Base-by-base conservation (phyloP, 2,113 vertebrate species). In the Camelus dromedarius region DNA sequence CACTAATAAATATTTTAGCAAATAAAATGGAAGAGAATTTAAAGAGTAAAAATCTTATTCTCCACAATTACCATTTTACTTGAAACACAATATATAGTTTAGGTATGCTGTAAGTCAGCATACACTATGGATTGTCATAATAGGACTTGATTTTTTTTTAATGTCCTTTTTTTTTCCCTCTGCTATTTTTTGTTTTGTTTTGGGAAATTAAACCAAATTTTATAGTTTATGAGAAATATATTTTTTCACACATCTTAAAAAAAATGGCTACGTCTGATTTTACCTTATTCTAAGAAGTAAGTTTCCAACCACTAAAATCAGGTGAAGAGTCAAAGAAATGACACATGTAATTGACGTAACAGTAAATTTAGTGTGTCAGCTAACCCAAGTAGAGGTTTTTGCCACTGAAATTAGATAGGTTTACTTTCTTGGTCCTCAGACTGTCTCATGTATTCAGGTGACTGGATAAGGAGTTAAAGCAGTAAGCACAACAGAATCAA, bases 281-380 rank as follows among this genome's bases (percentile, higher is more conserved):
- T 69, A 81, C 93, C 38, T 46, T 22, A 72, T 69, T 92, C 32
- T 89, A 50, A 95, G 9, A 24, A 79, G 24, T 89, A 92, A 77
- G 9, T 5, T 56, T 62, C 30, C 28, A 22, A 14, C 20, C 35
- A 58, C 88, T 73, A 32, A 80, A 92, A 73, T 52, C 50, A 79
- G 46, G 2, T 79, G 8, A 32, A 89, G 42, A 69, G 52, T 50
- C 50, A 81, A 82, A 91, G 72, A 80, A 93, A 85, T 69, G 87
- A 96, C 56, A 75, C 15, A 0, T 92, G 32, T 87, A 86, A 92
- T 91, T 96, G 82, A 92, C 16, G 30, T 16, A 96, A 56, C 73
- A 84, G 92, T 56, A 93, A 89, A 93, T 96, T 91, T 91, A 91
- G n/a, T 93, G 83, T 92, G 62, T 95, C 75, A 38, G 79, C 50